Conservation (phyloP, 2,113 vertebrate species). For the Protobothrops flavoviridis region DNA sequence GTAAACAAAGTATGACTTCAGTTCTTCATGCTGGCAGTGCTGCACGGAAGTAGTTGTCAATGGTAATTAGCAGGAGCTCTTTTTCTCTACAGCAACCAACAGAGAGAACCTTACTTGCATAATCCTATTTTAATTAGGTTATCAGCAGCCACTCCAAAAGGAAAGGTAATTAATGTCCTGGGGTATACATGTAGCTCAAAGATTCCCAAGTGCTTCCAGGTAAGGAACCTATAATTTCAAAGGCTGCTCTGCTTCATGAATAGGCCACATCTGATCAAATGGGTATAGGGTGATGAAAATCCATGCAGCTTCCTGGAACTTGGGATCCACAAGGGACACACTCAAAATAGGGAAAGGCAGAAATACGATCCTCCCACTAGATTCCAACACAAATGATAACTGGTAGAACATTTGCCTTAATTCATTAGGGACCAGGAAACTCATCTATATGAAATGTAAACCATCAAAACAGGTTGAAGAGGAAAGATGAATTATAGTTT, state of each 20-base stretch:
- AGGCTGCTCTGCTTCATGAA: background rate
- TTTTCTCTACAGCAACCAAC: background rate
- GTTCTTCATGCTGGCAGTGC: background rate
- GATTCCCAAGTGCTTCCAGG: background rate
- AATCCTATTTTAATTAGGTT: constrained; percentile 13
- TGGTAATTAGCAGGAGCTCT: constrained; percentile 1
- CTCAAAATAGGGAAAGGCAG: background rate
- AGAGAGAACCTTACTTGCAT: background rate
- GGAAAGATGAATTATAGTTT: background rate
- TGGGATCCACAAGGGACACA: too few relatives aligned
- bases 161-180: background rate
- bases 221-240: background rate
- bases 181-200: background rate
- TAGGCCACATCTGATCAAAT: background rate
- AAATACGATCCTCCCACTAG: background rate
- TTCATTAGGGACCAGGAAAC: background rate
- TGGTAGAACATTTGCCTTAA: background rate
- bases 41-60: background rate
- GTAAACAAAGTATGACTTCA: background rate
- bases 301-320: background rate
- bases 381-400: background rate
- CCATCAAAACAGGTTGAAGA: background rate
- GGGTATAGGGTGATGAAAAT: background rate
- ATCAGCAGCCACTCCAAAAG: background rate
- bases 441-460: background rate